A percentile compares a stretch with the other conserved stretches of the same genome.
These are phyloP conservation scores for Sebastes minor DNA, from an alignment of 2,797 vertebrate genomes.

Conservation along the genomic window DNA sequence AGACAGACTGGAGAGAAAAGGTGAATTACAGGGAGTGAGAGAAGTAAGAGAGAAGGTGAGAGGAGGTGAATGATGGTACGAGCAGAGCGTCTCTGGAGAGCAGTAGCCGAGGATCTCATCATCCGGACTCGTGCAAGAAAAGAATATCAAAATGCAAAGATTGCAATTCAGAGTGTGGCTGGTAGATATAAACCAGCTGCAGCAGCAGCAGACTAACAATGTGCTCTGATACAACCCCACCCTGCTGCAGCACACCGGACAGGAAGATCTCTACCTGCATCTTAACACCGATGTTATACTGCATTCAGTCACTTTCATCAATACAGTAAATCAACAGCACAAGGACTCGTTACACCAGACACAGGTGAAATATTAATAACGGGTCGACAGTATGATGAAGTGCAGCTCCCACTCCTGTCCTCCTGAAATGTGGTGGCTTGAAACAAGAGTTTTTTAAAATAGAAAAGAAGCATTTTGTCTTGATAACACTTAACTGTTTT, in stretches of 20 bases:
- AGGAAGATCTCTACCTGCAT: background rate
- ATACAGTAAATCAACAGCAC: background rate
- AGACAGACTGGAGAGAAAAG: background rate
- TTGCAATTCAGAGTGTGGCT: background rate
- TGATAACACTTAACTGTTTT: too few relatives aligned
- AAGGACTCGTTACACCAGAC: background rate
- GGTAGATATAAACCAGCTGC: background rate
- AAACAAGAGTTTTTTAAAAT: background rate
- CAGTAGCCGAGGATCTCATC: background rate
- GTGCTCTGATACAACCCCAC: background rate
- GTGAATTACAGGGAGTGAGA: background rate
- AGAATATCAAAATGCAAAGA: background rate
- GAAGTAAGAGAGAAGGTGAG: background rate
- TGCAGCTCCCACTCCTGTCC: background rate
- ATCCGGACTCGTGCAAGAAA: background rate
- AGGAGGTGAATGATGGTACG: too few relatives aligned
- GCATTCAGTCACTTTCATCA: too few relatives aligned
- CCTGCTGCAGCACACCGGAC: constrained; percentile 10
- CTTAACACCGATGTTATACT: too few relatives aligned
- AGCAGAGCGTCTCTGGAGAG: background rate
- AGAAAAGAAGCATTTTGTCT: too few relatives aligned
- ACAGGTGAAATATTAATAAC: background rate
- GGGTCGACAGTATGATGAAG: background rate
- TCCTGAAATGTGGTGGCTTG: background rate
- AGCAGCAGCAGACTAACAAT: background rate